Conservation (phyloP, 2,113 vertebrate species). For the Apistogramma diplotaenia region DNA sequence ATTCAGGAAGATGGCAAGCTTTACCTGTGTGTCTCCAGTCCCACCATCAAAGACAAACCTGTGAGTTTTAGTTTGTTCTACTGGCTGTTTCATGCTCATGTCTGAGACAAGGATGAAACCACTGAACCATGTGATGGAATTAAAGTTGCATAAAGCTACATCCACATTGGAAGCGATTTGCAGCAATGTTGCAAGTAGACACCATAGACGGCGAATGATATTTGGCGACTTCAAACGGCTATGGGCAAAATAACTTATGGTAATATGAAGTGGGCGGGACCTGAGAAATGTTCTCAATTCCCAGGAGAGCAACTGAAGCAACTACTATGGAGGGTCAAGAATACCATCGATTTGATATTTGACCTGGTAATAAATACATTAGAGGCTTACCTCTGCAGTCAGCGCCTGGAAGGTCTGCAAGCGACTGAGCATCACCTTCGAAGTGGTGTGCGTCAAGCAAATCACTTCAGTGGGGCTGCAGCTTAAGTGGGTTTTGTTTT, state of each 20-base stretch:
- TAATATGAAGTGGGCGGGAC: neutral
- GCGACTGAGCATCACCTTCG: neutral
- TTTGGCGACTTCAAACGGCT: too few relatives aligned
- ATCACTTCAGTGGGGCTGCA: neutral
- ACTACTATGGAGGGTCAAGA: neutral
- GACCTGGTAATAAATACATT: neutral
- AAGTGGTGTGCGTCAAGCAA: neutral
- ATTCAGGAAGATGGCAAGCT: slow-evolving; percentile 99
- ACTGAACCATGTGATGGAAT: neutral
- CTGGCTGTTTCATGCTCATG: neutral
- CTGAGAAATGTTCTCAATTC: neutral
- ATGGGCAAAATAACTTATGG: too few relatives aligned
- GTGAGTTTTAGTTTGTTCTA: slow-evolving; percentile 73
- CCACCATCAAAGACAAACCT: slow-evolving; percentile 99
- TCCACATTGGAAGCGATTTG: neutral
- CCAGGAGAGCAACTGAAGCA: neutral
- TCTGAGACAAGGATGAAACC: neutral
- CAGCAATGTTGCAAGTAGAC: neutral
- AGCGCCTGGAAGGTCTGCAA: neutral
- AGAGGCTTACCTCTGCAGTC: neutral
- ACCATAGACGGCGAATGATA: too few relatives aligned
- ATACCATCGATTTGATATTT: neutral
- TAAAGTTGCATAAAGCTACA: neutral
- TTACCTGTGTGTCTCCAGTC: slow-evolving; percentile 98
- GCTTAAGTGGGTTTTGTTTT: neutral